Evolutionary conservation across 2,888 invertebrate genomes (phyloP), one percentile per base, ranked within the genome.

Genomic region (Hesperia comma): DNA sequence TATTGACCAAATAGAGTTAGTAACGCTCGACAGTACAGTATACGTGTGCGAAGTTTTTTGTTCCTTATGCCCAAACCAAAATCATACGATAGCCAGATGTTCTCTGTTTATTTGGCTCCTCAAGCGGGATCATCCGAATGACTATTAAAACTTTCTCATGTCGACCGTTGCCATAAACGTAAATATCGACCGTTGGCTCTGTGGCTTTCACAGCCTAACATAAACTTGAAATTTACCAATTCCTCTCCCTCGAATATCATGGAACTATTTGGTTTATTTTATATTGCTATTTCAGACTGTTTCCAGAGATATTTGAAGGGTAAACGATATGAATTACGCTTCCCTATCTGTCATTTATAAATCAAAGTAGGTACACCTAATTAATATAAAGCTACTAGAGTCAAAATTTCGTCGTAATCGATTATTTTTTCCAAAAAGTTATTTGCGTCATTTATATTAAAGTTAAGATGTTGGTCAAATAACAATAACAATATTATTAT

Each of bases 91-190:
- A 70, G 74, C 77, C 81, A 81, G 82, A 81, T 84, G 81, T 79
- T 83, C 76, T 79, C 77, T 79, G 79, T 83, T 79, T 72, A 74
- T 77, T 77, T 79, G 77, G n/a, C 15, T 43, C n/a, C 8, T 2
- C 77, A 84, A 82, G 84, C 81, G 80, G 78, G 76, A 80, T 84
- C 79, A 76, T 77, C 71, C 72, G 78, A 82, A 84, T 83, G 81
- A 79, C 77, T 79, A 82, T 82, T 79, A 79, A 79, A 84, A 86
- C 81, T 87, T 87, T 88, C 86, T 83, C 86, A 86, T 85, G 84
- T 75, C 78, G 73, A 74, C 74, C 41, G 17, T 60, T 72, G 71
- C 70, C 71, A 73, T 71, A 72, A 75, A 76, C 74, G 77, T 82
- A 80, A 84, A 82, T 77, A 81, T 37, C 70, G 70, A 72, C 73